Evolutionary conservation across 2,888 invertebrate species (phyloP), one percentile per base, ranked within the genome.

Genomic region (Ennomos fuscantarius): DNA sequence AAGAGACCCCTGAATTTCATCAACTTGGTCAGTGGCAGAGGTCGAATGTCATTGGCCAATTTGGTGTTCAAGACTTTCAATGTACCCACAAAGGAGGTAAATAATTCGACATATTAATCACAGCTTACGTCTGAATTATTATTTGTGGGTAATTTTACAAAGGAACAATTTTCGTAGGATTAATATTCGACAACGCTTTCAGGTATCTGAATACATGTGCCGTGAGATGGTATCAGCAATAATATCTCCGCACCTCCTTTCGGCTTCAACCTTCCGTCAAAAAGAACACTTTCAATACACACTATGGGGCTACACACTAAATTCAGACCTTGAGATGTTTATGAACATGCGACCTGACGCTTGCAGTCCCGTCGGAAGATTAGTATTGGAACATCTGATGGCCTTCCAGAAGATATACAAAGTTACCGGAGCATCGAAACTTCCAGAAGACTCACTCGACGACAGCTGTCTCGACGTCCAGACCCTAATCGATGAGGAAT

Each of bases 191-290:
- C 24, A 24, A 24, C 24, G 24, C 2, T 63, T 60, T 10, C 70
- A 94, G 94, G 86, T 95, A 45, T 93, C 94, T 1, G 93, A 94
- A 77, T 94, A 95, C 70, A 82, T 95, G 1, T 94, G 94, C 67
- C 92, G 93, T 57, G 94, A 95, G 84, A 93, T 95, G 74, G 93
- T 94, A 31, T 88, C 87, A 35, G 90, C 94, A 0, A 90, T 93
- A 31, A 90, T 91, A 70, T 92, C 92, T 0, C 92, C 92, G 0
- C 93, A 93, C 55, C 72, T 93, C 6, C 79, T 90, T 1, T 88
- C 91, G 65, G 90, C 89, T 1, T 90, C 93, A 0, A 86, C 90
- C 3, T 93, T 92, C 74, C 76, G 89, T 49, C 92, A 92, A 57
- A 93, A 92, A 36, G 92, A 92, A 57, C 92, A 93, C 62, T 93